These are phyloP conservation scores for Larimichthys polyactis DNA, from an alignment of 2,113 vertebrate species.

Conservation along the genomic window DNA sequence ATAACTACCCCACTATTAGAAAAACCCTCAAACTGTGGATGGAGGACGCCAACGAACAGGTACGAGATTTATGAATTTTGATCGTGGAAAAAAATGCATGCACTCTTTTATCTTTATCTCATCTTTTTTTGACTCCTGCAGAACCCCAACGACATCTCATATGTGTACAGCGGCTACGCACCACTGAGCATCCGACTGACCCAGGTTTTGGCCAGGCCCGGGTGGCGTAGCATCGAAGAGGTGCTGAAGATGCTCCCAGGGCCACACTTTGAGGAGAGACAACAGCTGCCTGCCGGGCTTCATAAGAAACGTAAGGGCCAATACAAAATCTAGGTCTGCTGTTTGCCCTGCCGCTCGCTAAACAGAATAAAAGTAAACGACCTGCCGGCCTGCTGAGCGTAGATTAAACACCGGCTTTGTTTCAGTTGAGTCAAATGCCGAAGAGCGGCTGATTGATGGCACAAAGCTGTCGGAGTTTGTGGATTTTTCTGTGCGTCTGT, in stretches of 20 bases:
- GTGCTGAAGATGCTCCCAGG: slow-evolving; percentile 96
- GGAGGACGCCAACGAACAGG: slow-evolving; percentile 98
- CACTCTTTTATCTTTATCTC: background rate
- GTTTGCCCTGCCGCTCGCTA: slow-evolving; percentile 28
- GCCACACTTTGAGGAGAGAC: slow-evolving; percentile 97
- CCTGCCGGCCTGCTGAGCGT: slow-evolving; percentile 43
- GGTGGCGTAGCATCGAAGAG: slow-evolving; percentile 98
- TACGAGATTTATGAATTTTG: slow-evolving; percentile 38
- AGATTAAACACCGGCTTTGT: slow-evolving; percentile 79
- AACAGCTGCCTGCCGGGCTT: slow-evolving; percentile 91
- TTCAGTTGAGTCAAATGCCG: slow-evolving; percentile 26
- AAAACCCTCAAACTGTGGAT: slow-evolving; percentile 98
- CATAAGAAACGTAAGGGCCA: slow-evolving; percentile 85
- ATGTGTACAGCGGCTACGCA: slow-evolving; percentile 97
- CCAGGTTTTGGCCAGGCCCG: slow-evolving; percentile 93
- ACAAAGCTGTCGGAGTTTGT: slow-evolving; percentile 38
- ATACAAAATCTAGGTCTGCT: background rate
- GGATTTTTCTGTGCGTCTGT: slow-evolving; percentile 21
- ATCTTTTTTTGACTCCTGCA: slow-evolving; percentile 60
- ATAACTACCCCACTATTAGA: slow-evolving; percentile 96
- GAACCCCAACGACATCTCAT: slow-evolving; percentile 98
- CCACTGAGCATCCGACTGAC: slow-evolving; percentile 95
- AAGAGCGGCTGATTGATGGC: slow-evolving; percentile 66
- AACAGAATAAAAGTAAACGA: slow-evolving; percentile 20
- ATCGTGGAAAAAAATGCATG: background rate